phyloP scores from a whole-genome alignment of 2,113 vertebrate genomes.

The Lota lota region DNA sequence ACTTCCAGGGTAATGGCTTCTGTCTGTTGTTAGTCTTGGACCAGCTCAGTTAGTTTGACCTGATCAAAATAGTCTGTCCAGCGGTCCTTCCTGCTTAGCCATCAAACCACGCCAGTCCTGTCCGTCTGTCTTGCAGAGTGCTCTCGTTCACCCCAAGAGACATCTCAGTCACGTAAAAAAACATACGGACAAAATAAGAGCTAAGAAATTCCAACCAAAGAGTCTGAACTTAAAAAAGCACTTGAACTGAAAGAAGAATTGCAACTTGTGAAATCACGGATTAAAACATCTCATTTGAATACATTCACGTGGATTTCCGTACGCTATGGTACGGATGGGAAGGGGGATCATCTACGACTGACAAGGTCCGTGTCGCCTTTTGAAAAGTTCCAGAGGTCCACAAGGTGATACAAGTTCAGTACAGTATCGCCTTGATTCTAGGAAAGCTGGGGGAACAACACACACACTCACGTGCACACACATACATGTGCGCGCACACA shows the following conservation, averaged over 20 bases:
- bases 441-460: too few relatives aligned
- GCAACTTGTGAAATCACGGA: conserved; percentile 57
- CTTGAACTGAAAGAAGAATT: conserved; percentile 33
- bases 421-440: too few relatives aligned
- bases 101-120: not conserved
- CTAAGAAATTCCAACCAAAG: conserved; percentile 25
- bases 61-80: too few relatives aligned
- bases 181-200: conserved; percentile 11
- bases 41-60: too few relatives aligned
- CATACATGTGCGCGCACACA: too few relatives aligned
- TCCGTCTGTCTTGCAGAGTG: conserved; percentile 11
- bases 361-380: too few relatives aligned
- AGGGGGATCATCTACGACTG: too few relatives aligned
- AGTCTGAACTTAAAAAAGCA: conserved; percentile 37
- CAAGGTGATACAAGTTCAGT: too few relatives aligned
- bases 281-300: conserved; percentile 64
- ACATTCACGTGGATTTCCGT: conserved; percentile 69
- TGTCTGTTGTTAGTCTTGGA: too few relatives aligned
- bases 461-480: too few relatives aligned
- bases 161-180: conserved; percentile 48
- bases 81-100: too few relatives aligned
- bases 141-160: conserved; percentile 24
- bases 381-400: too few relatives aligned
- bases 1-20: not conserved
- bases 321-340: conserved; percentile 41